phyloP scores from a whole-genome alignment of 2,797 vertebrate species.

The Onychomys leucogaster region DNA sequence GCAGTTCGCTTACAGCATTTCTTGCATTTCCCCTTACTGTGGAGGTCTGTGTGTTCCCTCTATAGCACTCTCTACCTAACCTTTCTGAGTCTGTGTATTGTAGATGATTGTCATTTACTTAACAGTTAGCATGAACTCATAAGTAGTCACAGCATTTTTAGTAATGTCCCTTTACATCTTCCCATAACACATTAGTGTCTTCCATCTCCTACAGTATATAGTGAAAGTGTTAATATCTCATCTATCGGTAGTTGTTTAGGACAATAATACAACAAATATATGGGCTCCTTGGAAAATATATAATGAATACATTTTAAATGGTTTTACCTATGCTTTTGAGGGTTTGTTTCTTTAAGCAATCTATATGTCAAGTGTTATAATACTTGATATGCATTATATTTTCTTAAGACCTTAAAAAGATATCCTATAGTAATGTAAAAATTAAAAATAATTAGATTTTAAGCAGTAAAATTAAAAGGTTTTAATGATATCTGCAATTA shows the following conservation, averaged over 20 bases:
- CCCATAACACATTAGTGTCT: background rate
- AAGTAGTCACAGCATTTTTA: background rate
- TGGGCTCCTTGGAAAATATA: background rate
- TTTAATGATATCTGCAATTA: slow-evolving; percentile 17
- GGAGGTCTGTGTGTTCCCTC: no score
- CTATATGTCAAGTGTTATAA: background rate
- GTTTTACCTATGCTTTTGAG: background rate
- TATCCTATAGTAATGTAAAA: background rate
- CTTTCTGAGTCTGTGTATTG: no score
- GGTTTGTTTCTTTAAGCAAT: background rate
- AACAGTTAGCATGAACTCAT: no score
- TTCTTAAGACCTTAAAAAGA: background rate
- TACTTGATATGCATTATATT: background rate
- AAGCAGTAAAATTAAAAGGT: background rate
- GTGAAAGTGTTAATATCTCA: background rate
- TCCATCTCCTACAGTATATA: background rate
- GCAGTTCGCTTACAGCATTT: background rate
- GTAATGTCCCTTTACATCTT: background rate
- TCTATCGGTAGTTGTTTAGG: background rate
- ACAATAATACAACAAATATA: background rate
- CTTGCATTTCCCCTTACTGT: no score
- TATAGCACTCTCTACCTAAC: background rate
- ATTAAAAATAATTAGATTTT: slow-evolving; percentile 30
- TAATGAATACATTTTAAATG: background rate
- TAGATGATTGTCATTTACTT: background rate